A percentile compares a stretch with the other conserved stretches of the same genome.
Evolutionary conservation across 2,797 vertebrate genomes (phyloP).

Genomic region (Thamnophis elegans): DNA sequence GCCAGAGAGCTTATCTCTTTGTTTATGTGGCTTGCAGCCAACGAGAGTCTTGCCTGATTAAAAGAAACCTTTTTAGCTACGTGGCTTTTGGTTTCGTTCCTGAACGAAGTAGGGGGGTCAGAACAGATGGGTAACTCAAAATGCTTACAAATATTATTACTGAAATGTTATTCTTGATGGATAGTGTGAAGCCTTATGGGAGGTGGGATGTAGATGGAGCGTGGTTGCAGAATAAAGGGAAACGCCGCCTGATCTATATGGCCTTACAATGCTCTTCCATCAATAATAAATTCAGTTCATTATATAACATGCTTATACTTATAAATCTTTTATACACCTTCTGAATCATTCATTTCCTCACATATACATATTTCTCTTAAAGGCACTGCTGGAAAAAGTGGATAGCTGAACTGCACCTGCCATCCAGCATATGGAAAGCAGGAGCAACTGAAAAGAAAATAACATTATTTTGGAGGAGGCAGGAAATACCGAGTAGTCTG

Average conservation of each 20-base stretch:
- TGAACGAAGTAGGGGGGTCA: too few relatives aligned
- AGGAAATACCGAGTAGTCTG: background rate
- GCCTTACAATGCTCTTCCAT: background rate
- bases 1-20: too few relatives aligned
- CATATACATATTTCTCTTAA: background rate
- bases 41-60: too few relatives aligned
- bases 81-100: too few relatives aligned
- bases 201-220: background rate
- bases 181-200: background rate
- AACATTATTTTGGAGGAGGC: background rate
- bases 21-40: too few relatives aligned
- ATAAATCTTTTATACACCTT: background rate
- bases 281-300: background rate
- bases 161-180: background rate
- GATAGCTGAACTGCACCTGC: background rate
- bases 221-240: background rate
- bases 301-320: background rate
- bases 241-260: background rate
- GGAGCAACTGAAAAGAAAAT: background rate
- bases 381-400: background rate
- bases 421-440: background rate
- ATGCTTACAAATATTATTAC: background rate
- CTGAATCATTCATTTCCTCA: background rate
- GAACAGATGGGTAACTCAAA: background rate
- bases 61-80: too few relatives aligned